Conservation (phyloP, 2,113 vertebrate genomes). For the Gobio gobio region DNA sequence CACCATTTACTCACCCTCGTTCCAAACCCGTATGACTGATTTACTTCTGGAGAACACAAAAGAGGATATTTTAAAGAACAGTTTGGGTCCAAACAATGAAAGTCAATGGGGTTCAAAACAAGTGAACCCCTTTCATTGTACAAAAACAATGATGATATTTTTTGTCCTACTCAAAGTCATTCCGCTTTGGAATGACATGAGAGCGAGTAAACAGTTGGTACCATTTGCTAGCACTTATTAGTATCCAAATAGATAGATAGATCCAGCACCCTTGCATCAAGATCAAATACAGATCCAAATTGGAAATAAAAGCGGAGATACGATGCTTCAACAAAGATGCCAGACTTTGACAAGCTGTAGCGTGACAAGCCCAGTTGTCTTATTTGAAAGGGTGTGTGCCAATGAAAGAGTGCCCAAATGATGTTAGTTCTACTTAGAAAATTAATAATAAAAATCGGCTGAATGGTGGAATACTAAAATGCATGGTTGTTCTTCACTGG, state of each 20-base stretch:
- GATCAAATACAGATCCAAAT: constrained; percentile 1
- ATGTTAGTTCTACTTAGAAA: not conserved
- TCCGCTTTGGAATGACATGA: not conserved
- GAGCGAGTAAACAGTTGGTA: not conserved
- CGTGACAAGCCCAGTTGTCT: not conserved
- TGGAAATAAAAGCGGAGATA: not conserved
- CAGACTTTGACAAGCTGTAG: constrained; percentile 7
- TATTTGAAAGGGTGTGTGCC: not conserved
- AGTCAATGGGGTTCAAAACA: not conserved
- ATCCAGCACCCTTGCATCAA: constrained; percentile 9
- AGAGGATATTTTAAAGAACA: not conserved
- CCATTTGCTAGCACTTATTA: constrained; percentile 2
- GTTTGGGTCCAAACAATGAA: not conserved
- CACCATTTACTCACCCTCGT: not conserved
- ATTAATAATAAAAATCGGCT: not conserved
- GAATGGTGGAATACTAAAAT: not conserved
- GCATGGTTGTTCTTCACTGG: not conserved
- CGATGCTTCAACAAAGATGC: not conserved
- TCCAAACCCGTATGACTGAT: not conserved
- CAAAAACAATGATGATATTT: not conserved
- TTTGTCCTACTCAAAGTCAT: not conserved
- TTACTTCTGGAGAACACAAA: not conserved
- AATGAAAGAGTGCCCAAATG: not conserved
- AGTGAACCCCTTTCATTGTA: not conserved
- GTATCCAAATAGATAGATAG: no score